Conservation (phyloP, 2,113 vertebrate genomes). For the Syngnathus floridae region DNA sequence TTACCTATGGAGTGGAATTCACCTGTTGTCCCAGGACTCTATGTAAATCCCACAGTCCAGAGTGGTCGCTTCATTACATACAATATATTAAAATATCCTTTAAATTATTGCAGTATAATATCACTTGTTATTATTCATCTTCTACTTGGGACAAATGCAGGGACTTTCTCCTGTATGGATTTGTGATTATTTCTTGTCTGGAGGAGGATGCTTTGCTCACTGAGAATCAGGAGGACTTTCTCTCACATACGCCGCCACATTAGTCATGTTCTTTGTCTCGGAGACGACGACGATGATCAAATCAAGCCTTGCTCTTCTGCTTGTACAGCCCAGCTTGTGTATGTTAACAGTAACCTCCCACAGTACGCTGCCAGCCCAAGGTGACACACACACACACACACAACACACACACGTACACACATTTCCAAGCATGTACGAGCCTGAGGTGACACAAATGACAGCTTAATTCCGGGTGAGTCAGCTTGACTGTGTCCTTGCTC, state of each 20-base stretch:
- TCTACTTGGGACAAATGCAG: not conserved
- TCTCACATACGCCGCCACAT: conserved; percentile 26
- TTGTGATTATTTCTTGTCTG: not conserved
- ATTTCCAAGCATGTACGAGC: conserved; percentile 26
- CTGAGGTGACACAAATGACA: conserved; percentile 69
- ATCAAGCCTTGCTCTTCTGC: conserved; percentile 48
- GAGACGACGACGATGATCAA: conserved; percentile 60
- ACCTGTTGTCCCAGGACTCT: not conserved
- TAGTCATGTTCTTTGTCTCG: conserved; percentile 56
- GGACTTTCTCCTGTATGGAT: not conserved
- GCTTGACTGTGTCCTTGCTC: conserved; percentile 64
- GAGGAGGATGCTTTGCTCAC: conserved; percentile 22
- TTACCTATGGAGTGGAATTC: not conserved
- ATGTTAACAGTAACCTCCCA: conserved; percentile 68
- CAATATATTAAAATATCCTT: not conserved
- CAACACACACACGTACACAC: conserved; percentile 5
- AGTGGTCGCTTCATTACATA: not conserved
- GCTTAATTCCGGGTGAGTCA: conserved; percentile 70
- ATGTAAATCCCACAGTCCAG: not conserved
- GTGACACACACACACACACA: conserved; percentile 31
- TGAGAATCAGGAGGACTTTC: conserved; percentile 42
- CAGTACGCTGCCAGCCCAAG: conserved; percentile 58
- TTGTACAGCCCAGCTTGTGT: conserved; percentile 53
- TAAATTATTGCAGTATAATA: not conserved
- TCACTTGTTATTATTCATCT: not conserved